Evolutionary conservation across 1,140 invertebrate genomes (phyloP).

Genomic region (Cylas formicarius): DNA sequence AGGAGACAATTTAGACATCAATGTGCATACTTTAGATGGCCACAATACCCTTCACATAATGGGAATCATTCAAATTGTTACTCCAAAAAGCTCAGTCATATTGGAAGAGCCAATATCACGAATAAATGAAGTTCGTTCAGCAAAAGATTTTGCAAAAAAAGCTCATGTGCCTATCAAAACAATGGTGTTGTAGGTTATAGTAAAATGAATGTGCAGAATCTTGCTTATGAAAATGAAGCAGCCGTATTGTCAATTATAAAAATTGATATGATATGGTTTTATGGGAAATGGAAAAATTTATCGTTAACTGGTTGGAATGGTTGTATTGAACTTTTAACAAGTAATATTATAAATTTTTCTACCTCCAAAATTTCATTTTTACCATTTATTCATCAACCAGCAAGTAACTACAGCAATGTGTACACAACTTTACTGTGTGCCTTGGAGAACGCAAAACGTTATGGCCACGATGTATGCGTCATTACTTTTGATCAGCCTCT

Average conservation of each 20-base stretch:
- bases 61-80: constrained; percentile 40
- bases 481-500: constrained; percentile 41
- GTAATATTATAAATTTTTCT: constrained; percentile 23
- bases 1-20: constrained; percentile 41
- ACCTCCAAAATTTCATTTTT: constrained; percentile 38
- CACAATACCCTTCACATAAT: constrained; percentile 40
- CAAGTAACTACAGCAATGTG: constrained; percentile 34
- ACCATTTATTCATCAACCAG: constrained; percentile 39
- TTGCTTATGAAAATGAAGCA: constrained; percentile 14
- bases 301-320: constrained; percentile 28
- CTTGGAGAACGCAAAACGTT: constrained; percentile 27
- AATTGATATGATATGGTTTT: constrained; percentile 24
- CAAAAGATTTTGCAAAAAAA: constrained; percentile 26
- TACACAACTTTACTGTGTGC: constrained; percentile 39
- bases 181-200: constrained; percentile 22
- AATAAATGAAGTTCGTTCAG: constrained; percentile 24
- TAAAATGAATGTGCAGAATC: constrained; percentile 21
- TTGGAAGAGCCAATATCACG: constrained; percentile 21
- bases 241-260: constrained; percentile 16
- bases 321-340: constrained; percentile 28
- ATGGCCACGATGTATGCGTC: constrained; percentile 26
- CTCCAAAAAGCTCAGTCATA: constrained; percentile 31
- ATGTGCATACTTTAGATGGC: constrained; percentile 40
- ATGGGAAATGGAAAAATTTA: constrained; percentile 22
- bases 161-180: constrained; percentile 34